These are phyloP conservation scores for Drosophila pachea DNA, from an alignment of 1,140 invertebrate species.

Conservation along the genomic window DNA sequence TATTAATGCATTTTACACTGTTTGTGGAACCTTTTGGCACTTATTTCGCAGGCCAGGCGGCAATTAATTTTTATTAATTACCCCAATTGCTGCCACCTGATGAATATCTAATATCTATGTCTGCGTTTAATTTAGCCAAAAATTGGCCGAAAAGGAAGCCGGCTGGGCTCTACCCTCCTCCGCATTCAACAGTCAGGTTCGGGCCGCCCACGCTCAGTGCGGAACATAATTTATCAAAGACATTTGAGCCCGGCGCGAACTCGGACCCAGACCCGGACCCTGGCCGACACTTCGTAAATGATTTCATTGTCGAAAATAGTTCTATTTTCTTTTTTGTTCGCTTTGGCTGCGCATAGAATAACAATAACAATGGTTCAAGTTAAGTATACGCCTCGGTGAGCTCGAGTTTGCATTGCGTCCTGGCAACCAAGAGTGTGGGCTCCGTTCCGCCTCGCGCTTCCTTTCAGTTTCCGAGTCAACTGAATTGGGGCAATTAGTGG, in stretches of 20 bases:
- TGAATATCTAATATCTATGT: slow-evolving; percentile 5
- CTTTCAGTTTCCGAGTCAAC: slow-evolving; percentile 39
- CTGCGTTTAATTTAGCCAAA: slow-evolving; percentile 45
- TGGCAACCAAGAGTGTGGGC: slow-evolving; percentile 18
- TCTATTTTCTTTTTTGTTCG: slow-evolving; percentile 30
- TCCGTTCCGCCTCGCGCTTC: slow-evolving; percentile 1
- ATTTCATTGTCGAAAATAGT: slow-evolving; percentile 73
- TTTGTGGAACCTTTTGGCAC: not conserved
- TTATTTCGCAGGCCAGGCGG: not conserved
- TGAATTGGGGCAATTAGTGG: slow-evolving; percentile 73
- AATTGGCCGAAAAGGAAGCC: slow-evolving; percentile 28
- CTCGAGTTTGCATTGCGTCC: slow-evolving; percentile 21
- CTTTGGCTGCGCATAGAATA: slow-evolving; percentile 8
- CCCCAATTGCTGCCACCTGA: not conserved
- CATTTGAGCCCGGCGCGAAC: slow-evolving; percentile 52
- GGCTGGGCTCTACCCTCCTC: too few relatives aligned
- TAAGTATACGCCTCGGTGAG: slow-evolving; percentile 47
- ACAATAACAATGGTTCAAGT: slow-evolving; percentile 33
- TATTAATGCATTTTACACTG: too few relatives aligned
- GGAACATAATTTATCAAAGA: slow-evolving; percentile 71
- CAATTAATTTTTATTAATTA: slow-evolving; percentile 3
- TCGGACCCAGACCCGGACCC: slow-evolving; percentile 24
- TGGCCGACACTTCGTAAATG: slow-evolving; percentile 67
- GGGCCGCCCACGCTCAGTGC: not conserved
- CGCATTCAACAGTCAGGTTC: not conserved